A percentile compares a stretch with the other conserved stretches of the same genome.
Evolutionary conservation across 2,113 vertebrate species (phyloP).

Genomic region (Rattus norvegicus): GRCr8 NC_086032.1:88044001-88044500

Average conservation of each 20-base stretch:
- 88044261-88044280: neutral
- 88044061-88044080: neutral
- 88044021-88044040: neutral
- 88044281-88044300: neutral
- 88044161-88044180: neutral
- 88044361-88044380: neutral
- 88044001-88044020: neutral
- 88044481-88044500: neutral
- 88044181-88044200: neutral
- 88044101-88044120: neutral
- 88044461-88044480: neutral
- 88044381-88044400: too few species aligned
- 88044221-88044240: neutral
- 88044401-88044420: neutral
- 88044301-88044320: neutral
- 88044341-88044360: neutral
- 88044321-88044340: neutral
- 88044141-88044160: neutral
- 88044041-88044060: neutral
- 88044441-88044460: too few species aligned
- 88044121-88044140: neutral
- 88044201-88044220: neutral
- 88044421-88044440: neutral
- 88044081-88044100: too few species aligned
- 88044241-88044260: neutral